These are phyloP conservation scores for Rhynchotus rufescens DNA, from an alignment of 2,797 vertebrate species.

Conservation along the genomic window DNA sequence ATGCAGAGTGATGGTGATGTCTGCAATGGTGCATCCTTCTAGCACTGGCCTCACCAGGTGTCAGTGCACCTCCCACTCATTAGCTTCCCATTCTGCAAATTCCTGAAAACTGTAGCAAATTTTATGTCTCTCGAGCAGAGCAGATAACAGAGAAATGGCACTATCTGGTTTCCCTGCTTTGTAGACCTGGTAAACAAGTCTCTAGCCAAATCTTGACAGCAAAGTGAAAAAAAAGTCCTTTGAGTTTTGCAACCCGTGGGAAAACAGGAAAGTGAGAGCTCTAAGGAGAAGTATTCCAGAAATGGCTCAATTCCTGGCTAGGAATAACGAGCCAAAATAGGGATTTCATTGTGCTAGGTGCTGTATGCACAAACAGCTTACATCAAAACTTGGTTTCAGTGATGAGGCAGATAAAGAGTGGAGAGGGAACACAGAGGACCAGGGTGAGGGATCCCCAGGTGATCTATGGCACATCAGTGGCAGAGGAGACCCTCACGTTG, in stretches of 20 bases:
- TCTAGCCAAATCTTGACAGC: conserved; percentile 61
- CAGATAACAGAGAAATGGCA: conserved; percentile 49
- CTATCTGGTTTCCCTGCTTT: conserved; percentile 64
- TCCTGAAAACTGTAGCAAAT: not conserved
- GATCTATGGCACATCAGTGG: not conserved
- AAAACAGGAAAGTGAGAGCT: conserved; percentile 57
- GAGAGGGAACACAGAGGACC: fast-evolving
- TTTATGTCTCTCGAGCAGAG: not conserved
- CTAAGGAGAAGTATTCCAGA: conserved; percentile 31
- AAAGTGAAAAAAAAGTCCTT: conserved; percentile 51
- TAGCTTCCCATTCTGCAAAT: not conserved
- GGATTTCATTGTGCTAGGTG: not conserved
- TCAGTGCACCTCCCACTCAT: not conserved
- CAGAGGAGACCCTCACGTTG: not conserved
- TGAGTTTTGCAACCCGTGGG: conserved; percentile 25
- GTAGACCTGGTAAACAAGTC: conserved; percentile 27
- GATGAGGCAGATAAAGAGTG: not conserved
- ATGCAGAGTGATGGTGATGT: not conserved
- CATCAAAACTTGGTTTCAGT: not conserved
- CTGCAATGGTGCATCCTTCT: conserved; percentile 22
- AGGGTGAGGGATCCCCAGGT: fast-evolving
- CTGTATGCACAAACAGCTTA: too few species aligned
- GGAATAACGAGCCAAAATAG: fast-evolving
- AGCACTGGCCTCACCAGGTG: not conserved
- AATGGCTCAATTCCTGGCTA: not conserved